Conservation (phyloP, 2,113 vertebrate species). For the Festucalex cinctus region DNA sequence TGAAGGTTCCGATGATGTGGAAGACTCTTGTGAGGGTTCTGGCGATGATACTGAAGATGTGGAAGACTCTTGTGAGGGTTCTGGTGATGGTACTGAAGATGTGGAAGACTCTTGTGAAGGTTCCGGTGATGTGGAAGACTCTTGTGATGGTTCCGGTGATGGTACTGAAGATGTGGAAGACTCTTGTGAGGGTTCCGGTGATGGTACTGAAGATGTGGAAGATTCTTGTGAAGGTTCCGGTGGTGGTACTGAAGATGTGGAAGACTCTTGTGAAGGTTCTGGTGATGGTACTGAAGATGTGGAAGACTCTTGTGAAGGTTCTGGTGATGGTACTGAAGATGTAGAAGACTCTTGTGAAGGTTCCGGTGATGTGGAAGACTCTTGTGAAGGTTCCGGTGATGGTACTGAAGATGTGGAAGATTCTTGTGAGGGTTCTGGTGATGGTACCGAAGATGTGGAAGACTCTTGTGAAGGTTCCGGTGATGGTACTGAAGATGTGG, state of each 20-base stretch:
- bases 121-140: background rate
- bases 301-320: background rate
- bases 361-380: background rate
- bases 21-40: background rate
- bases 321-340: background rate
- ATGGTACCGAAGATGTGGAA: background rate
- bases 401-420: background rate
- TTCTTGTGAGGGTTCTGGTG: background rate
- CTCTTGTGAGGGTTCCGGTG: background rate
- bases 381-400: background rate
- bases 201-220: background rate
- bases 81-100: background rate
- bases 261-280: background rate
- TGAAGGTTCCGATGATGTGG: background rate
- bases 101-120: background rate
- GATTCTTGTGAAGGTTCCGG: background rate
- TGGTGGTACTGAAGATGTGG: background rate
- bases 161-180: background rate
- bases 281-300: background rate
- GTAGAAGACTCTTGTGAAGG: background rate
- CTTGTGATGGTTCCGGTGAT: background rate
- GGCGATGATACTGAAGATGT: background rate
- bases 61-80: background rate
- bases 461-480: background rate
- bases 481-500: background rate